These are phyloP conservation scores for Eulemur rufifrons DNA, from an alignment of 2,113 vertebrate species.

Conservation along the genomic window DNA sequence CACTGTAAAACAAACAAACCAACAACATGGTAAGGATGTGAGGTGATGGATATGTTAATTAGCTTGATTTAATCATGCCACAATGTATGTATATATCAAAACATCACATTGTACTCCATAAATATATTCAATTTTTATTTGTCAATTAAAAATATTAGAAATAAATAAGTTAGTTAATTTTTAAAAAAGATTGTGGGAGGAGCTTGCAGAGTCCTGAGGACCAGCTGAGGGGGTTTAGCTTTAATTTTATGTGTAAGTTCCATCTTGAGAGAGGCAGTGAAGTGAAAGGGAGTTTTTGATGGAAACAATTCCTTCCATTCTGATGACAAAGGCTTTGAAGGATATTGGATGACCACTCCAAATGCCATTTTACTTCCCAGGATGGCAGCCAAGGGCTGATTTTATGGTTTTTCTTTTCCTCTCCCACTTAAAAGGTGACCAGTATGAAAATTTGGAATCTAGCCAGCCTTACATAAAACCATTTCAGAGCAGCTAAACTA, in stretches of 20 bases:
- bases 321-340: background rate
- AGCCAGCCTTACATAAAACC: background rate
- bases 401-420: background rate
- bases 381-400: background rate
- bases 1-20: no score
- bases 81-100: background rate
- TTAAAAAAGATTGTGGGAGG: background rate
- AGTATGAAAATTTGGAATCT: background rate
- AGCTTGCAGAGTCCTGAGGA: background rate
- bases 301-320: background rate
- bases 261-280: background rate
- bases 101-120: background rate
- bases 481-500: background rate
- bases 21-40: background rate
- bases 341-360: background rate
- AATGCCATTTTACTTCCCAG: background rate
- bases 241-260: background rate
- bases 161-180: background rate
- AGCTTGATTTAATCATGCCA: background rate
- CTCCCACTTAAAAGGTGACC: background rate
- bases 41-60: background rate
- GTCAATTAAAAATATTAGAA: background rate
- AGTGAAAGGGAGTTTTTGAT: background rate
- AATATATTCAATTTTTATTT: background rate
- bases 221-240: background rate